Conservation (phyloP, 2,797 vertebrate species). For the Rachycentron canadum region DNA sequence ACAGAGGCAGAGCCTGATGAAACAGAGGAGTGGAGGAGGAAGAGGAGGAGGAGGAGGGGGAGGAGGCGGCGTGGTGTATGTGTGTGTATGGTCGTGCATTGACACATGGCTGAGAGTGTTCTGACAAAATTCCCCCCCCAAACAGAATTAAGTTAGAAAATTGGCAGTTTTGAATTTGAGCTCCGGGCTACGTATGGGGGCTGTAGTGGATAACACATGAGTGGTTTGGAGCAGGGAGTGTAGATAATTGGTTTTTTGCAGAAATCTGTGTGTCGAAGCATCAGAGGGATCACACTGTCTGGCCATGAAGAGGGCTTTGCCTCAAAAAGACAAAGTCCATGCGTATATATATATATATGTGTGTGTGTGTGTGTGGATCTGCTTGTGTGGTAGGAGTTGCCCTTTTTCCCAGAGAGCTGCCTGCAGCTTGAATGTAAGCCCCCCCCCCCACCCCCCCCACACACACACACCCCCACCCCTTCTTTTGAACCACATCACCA, state of each 20-base stretch:
- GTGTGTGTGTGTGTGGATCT: slow-evolving; percentile 30
- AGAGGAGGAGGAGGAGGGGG: slow-evolving; percentile 25
- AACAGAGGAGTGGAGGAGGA: slow-evolving; percentile 61
- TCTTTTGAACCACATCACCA: slow-evolving; percentile 21
- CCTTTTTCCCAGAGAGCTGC: slow-evolving; percentile 32
- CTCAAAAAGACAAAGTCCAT: slow-evolving; percentile 37
- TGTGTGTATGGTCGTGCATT: slow-evolving; percentile 8
- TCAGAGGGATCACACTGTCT: slow-evolving; percentile 77
- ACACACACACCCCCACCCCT: too few relatives aligned
- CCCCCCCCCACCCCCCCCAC: too few relatives aligned
- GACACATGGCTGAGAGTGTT: slow-evolving; percentile 47
- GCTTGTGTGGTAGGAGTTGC: slow-evolving; percentile 38
- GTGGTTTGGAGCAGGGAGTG: slow-evolving; percentile 42
- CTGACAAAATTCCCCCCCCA: slow-evolving; percentile 35
- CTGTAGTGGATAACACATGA: slow-evolving; percentile 26
- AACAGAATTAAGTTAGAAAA: slow-evolving; percentile 46
- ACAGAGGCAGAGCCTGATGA: slow-evolving; percentile 75
- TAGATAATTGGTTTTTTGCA: slow-evolving; percentile 63
- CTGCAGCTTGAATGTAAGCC: slow-evolving; percentile 27
- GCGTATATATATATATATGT: slow-evolving; percentile 31
- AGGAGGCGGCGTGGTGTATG: slow-evolving; percentile 13
- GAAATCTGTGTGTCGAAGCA: slow-evolving; percentile 51
- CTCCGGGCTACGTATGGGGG: slow-evolving; percentile 34
- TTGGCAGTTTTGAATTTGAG: slow-evolving; percentile 53
- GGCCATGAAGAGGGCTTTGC: slow-evolving; percentile 77